phyloP scores from a whole-genome alignment of 2,888 invertebrate genomes.

The Exephanes ischioxanthus region DNA sequence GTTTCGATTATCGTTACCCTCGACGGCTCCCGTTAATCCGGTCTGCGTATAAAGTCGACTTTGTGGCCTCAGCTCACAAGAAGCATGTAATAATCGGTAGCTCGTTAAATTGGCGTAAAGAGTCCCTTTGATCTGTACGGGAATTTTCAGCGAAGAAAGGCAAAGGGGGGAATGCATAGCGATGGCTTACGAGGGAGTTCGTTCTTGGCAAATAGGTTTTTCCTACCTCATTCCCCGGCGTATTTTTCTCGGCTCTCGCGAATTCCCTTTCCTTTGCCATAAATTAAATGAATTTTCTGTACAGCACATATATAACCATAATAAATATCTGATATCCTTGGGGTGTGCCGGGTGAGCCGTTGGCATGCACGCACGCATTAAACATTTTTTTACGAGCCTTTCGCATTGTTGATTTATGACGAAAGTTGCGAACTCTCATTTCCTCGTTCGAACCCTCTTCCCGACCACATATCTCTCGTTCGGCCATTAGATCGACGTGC shows the following conservation, averaged over 20 bases:
- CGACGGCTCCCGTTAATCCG: not conserved
- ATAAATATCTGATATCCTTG: not conserved
- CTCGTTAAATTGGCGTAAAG: conserved; percentile 42
- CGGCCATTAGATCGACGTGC: conserved; percentile 44
- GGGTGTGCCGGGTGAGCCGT: not conserved
- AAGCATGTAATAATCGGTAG: conserved; percentile 52
- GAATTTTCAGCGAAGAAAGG: conserved; percentile 3
- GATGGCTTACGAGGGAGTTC: conserved; percentile 22
- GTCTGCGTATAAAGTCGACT: conserved; percentile 2
- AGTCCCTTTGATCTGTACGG: conserved; percentile 46
- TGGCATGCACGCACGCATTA: conserved; percentile 23
- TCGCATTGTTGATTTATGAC: conserved; percentile 50
- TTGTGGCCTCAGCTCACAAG: conserved; percentile 28
- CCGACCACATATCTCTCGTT: conserved; percentile 15
- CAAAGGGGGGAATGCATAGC: not conserved
- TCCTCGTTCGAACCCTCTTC: conserved; percentile 9
- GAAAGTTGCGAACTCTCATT: conserved; percentile 43
- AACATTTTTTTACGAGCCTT: conserved; percentile 13
- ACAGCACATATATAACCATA: not conserved
- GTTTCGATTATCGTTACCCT: conserved; percentile 16
- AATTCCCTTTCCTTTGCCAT: not conserved
- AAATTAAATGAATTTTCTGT: conserved; percentile 21
- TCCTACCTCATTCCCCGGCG: not conserved
- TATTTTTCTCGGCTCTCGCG: conserved; percentile 1
- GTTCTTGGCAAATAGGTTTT: conserved; percentile 1